Evolutionary conservation across 2,888 invertebrate species (phyloP), one percentile per base, ranked within the genome.

Genomic region (Conomelus anceps): DNA sequence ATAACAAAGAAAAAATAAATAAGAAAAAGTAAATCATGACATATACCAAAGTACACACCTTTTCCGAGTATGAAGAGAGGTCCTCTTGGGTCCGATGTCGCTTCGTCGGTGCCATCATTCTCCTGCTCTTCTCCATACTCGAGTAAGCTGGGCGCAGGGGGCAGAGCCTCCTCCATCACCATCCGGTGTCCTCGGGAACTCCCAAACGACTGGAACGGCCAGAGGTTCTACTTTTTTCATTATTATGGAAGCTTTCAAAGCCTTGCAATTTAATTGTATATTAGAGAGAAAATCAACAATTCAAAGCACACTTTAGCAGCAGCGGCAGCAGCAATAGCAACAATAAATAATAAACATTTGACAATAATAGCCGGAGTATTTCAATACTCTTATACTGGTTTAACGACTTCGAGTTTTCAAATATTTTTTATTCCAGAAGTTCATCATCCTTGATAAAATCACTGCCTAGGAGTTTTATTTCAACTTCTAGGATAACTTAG

Each of bases 171-270:
- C 88, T 92, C 92, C 90, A 91, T 92, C 90, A 92, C 92, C 94
- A 96, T 95, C 89, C 96, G 94, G 93, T 96, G 97, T 84, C 96
- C 96, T 90, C 96, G 94, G 0, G 95, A 96, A 93, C 96, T 96
- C 92, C 95, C 95, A 92, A 95, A 95, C 86, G 95, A 95, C 96
- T 97, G 97, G 93, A 97, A 97, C 92, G 97, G 96, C 97, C 97
- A 97, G 93, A 97, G 95, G 93, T 95, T 95, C 97, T 97, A 95
- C 94, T 94, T 94, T 94, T 93, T 94, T 94, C 94, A 94, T 94
- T 92, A 92, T 91, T 92, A 91, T 91, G 91, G 91, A 89, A 89
- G 86, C 23, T 88, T 89, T 89, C 17, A 89, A 90, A 87, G 89
- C 90, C 85, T 86, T 34, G 89, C 41, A 85, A 86, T 22, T 41